Conservation (phyloP, 2,113 vertebrate species). For the Sakesphorus luctuosus region DNA sequence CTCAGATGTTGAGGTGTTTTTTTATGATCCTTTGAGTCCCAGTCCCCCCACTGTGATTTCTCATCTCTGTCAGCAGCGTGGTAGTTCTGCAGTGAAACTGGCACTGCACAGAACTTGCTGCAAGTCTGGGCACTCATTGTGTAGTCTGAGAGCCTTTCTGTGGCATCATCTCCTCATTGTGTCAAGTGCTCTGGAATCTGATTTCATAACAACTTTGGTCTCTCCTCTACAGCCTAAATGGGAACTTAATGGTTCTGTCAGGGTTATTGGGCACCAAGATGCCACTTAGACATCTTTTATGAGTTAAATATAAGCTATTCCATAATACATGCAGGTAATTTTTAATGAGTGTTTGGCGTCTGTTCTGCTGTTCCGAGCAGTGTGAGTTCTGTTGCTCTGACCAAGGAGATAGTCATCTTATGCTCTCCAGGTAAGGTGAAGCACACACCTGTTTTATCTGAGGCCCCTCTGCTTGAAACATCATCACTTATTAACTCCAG, state of each 20-base stretch:
- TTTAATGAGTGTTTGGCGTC: not conserved
- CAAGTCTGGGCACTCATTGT: not conserved
- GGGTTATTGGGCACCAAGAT: not conserved
- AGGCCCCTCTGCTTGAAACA: not conserved
- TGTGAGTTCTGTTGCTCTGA: not conserved
- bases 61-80: not conserved
- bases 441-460: not conserved
- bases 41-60: not conserved
- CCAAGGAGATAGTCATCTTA: not conserved
- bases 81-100: not conserved
- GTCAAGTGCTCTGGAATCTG: not conserved
- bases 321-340: not conserved
- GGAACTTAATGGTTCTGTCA: not conserved
- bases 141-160: not conserved
- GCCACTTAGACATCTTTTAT: not conserved
- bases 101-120: not conserved
- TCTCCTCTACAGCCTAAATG: not conserved
- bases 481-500: not conserved
- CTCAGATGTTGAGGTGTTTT: not conserved
- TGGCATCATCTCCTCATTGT: not conserved
- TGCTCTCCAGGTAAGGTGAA: fast-evolving
- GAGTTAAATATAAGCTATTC: not conserved
- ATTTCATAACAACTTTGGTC: not conserved
- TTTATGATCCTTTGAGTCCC: not conserved
- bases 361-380: not conserved